These are phyloP conservation scores for Ganaspis sp. DNA, from an alignment of 1,140 invertebrate genomes.

Conservation along the genomic window DNA sequence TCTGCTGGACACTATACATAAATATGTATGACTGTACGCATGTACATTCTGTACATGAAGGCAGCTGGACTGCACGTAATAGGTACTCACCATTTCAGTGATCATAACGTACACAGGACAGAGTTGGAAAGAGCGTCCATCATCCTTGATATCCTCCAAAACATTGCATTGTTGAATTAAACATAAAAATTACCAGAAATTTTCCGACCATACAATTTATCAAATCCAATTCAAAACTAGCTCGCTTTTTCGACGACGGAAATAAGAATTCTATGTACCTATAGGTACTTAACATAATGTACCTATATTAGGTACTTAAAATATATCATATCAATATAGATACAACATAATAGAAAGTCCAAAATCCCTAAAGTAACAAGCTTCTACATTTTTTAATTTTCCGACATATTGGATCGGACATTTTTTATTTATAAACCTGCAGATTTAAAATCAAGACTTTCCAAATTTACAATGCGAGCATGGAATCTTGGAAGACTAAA, in stretches of 20 bases:
- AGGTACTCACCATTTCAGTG: conserved; percentile 12
- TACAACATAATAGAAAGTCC: no score
- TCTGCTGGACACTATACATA: background rate
- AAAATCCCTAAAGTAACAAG: no score
- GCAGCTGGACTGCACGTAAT: background rate
- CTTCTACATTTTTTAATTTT: no score
- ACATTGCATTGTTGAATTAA: background rate
- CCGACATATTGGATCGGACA: no score
- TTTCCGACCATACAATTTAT: background rate
- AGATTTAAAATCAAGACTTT: no score
- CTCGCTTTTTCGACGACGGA: background rate
- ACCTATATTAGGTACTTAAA: no score
- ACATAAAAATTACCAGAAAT: background rate
- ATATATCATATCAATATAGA: no score
- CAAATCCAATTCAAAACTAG: background rate
- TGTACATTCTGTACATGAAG: background rate
- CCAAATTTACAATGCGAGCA: no score
- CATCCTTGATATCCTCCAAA: background rate
- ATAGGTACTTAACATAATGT: no score
- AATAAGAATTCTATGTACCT: background rate
- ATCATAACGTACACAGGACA: background rate
- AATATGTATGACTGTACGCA: background rate
- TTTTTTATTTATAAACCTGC: no score
- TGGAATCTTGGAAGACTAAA: no score
- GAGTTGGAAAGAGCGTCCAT: background rate